Conservation (phyloP, 2,888 invertebrate species). For the Plagiodera versicolora region DNA sequence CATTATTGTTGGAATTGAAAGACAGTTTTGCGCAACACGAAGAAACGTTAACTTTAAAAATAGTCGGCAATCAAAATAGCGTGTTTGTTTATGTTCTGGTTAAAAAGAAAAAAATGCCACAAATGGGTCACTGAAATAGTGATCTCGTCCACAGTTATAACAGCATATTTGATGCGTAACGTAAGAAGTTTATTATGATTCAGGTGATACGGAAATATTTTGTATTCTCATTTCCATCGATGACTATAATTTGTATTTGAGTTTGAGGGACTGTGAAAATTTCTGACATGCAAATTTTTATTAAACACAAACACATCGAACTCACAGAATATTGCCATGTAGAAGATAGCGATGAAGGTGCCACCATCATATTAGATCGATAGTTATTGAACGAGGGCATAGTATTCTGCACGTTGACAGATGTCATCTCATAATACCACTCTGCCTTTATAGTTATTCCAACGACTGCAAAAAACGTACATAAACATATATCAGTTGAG, state of each 20-base stretch:
- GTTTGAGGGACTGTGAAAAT: too few species aligned
- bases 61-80: slow-evolving; percentile 41
- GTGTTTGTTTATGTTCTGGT: slow-evolving; percentile 39
- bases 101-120: slow-evolving; percentile 32
- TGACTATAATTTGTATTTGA: too few species aligned
- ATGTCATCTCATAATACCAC: slow-evolving; percentile 44
- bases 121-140: slow-evolving; percentile 33
- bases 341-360: slow-evolving; percentile 45
- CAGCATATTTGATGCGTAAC: background rate
- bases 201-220: background rate
- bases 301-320: slow-evolving; percentile 39
- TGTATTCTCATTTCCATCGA: too few species aligned
- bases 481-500: too few species aligned
- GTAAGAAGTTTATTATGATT: background rate
- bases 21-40: slow-evolving; percentile 33
- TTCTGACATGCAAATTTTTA: background rate
- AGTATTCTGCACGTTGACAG: slow-evolving; percentile 44
- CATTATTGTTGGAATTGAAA: slow-evolving; percentile 32
- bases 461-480: slow-evolving; percentile 15
- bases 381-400: too few species aligned
- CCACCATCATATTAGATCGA: slow-evolving; percentile 42
- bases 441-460: slow-evolving; percentile 37
- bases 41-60: slow-evolving; percentile 35
- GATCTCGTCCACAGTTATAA: background rate
- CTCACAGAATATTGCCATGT: slow-evolving; percentile 45